phyloP scores from a whole-genome alignment of 2,113 vertebrate species.

The Melanostigma gelatinosum region DNA sequence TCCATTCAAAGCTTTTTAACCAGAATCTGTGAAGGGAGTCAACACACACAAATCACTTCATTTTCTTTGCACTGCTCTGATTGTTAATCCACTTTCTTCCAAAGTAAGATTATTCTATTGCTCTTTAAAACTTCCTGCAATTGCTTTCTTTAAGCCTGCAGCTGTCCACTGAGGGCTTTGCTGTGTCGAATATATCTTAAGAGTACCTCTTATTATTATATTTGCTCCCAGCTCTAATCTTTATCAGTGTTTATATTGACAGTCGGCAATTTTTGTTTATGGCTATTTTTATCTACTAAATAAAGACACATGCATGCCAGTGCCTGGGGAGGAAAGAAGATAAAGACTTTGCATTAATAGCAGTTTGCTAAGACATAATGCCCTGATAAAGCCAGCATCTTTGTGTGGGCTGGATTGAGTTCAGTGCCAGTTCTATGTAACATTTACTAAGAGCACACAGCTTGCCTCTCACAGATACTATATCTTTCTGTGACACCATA shows the following conservation, averaged over 20 bases:
- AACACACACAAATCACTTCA: slow-evolving; percentile 66
- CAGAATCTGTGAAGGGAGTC: slow-evolving; percentile 61
- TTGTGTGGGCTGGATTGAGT: slow-evolving; percentile 78
- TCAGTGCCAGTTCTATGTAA: slow-evolving; percentile 63
- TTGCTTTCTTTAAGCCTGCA: slow-evolving; percentile 74
- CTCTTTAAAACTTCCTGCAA: slow-evolving; percentile 76
- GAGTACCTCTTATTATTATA: slow-evolving; percentile 71
- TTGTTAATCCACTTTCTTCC: slow-evolving; percentile 79
- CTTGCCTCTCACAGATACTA: slow-evolving; percentile 31
- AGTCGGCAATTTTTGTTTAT: slow-evolving; percentile 80
- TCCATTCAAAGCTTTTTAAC: slow-evolving; percentile 63
- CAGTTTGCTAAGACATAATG: slow-evolving; percentile 80
- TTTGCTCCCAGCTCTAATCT: slow-evolving; percentile 78
- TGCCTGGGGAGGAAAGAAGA: slow-evolving; percentile 67
- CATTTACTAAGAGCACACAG: slow-evolving; percentile 20
- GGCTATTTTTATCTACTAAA: slow-evolving; percentile 75
- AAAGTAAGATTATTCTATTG: slow-evolving; percentile 76
- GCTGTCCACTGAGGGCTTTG: slow-evolving; percentile 79
- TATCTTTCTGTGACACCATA: slow-evolving; percentile 25
- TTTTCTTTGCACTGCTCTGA: slow-evolving; percentile 70
- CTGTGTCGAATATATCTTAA: slow-evolving; percentile 76
- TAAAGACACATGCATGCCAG: slow-evolving; percentile 74
- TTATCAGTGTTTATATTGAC: slow-evolving; percentile 81
- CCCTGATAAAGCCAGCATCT: slow-evolving; percentile 73
- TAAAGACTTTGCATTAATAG: slow-evolving; percentile 82